Conservation (phyloP, 2,113 vertebrate species). For the Ancistrus triradiatus region DNA sequence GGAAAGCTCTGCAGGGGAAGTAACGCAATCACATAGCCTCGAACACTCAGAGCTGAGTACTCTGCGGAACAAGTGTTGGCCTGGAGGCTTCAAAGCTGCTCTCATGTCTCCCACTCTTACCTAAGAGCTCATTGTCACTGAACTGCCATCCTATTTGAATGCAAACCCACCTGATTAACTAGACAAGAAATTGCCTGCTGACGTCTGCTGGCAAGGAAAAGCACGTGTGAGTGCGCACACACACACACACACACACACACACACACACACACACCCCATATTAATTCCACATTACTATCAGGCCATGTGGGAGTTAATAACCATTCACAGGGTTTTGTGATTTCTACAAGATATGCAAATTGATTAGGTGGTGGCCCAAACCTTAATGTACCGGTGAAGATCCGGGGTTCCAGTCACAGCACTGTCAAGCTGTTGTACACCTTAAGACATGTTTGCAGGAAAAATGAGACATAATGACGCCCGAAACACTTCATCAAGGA, state of each 20-base stretch:
- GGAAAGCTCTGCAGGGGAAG: too few species aligned
- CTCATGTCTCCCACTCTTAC: conserved; percentile 28
- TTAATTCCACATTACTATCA: background rate
- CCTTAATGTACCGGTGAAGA: too few species aligned
- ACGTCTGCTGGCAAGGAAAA: conserved; percentile 2
- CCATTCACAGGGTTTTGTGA: background rate
- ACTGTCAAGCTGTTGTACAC: too few species aligned
- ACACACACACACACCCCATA: background rate
- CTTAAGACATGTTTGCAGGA: too few species aligned
- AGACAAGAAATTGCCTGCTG: conserved; percentile 9
- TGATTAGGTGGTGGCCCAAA: too few species aligned
- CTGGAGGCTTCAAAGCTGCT: conserved; percentile 27
- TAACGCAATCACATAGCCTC: background rate
- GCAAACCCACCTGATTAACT: conserved; percentile 18
- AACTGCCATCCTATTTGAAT: conserved; percentile 30
- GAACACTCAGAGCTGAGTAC: background rate
- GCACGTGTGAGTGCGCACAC: too few species aligned
- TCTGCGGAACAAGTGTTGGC: background rate
- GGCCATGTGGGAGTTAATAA: background rate
- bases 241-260: background rate
- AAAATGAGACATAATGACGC: too few species aligned
- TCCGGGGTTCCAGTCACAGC: too few species aligned
- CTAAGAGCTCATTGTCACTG: conserved; percentile 30
- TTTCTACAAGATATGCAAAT: too few species aligned
- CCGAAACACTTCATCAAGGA: too few species aligned